Evolutionary conservation across 2,113 vertebrate genomes (phyloP).

Genomic region (Ciconia maguari): DNA sequence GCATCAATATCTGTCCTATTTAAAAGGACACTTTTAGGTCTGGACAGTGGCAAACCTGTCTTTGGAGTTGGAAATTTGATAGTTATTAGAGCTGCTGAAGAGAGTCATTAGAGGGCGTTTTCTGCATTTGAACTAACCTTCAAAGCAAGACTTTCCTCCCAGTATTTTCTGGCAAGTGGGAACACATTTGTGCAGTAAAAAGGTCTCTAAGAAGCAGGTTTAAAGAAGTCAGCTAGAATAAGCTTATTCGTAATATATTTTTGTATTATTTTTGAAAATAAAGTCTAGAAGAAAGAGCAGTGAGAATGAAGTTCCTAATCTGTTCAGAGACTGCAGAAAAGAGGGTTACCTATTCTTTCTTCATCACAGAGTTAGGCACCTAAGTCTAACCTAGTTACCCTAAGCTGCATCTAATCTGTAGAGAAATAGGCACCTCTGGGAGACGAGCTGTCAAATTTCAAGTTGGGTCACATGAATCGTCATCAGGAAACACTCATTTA

Average conservation of each 20-base stretch:
- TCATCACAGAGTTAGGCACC: rapidly evolving
- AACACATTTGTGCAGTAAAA: background rate
- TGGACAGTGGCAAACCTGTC: background rate
- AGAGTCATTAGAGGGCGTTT: background rate
- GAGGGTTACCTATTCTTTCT: background rate
- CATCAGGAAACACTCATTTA: background rate
- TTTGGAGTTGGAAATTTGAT: background rate
- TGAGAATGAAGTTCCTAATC: background rate
- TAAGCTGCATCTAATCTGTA: background rate
- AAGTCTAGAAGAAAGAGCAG: background rate
- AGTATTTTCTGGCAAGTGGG: background rate
- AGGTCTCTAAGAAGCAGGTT: background rate
- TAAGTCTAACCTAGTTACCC: background rate
- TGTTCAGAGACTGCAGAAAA: background rate
- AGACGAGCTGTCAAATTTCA: background rate
- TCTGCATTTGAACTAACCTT: background rate
- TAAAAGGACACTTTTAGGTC: background rate
- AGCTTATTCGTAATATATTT: background rate
- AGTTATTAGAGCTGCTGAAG: background rate
- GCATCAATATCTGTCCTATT: background rate
- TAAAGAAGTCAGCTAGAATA: background rate
- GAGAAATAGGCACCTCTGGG: background rate
- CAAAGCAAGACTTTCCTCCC: background rate
- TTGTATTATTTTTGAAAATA: background rate
- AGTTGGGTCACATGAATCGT: background rate